phyloP scores from a whole-genome alignment of 2,113 vertebrate species.

The Urocynchramus pylzowi region DNA sequence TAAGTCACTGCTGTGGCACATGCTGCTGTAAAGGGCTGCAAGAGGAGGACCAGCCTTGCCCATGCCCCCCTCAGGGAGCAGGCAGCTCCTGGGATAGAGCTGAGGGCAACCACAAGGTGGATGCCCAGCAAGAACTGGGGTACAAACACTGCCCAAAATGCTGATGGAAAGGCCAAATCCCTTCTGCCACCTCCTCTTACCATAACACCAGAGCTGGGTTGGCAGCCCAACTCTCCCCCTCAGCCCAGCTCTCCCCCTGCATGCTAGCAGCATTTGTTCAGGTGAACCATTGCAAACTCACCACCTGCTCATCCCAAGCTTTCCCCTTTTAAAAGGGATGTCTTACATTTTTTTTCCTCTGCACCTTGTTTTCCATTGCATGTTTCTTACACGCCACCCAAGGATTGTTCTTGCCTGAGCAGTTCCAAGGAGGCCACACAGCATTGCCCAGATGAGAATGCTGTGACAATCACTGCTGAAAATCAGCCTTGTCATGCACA shows the following conservation, averaged over 20 bases:
- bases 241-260: neutral
- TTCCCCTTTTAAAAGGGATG: neutral
- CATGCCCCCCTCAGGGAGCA: fast-evolving
- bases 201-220: neutral
- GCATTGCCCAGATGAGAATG: neutral
- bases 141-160: neutral
- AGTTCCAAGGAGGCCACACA: neutral
- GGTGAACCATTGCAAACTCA: neutral
- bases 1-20: neutral
- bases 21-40: neutral
- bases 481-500: neutral
- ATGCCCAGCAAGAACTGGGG: neutral
- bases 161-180: neutral
- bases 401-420: neutral
- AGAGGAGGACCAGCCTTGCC: neutral
- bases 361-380: neutral
- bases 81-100: neutral
- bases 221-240: neutral
- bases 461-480: neutral
- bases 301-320: neutral
- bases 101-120: neutral
- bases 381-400: neutral
- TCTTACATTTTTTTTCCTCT: neutral
- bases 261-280: neutral
- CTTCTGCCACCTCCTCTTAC: neutral